phyloP scores from a whole-genome alignment of 2,797 vertebrate species.

The Jordanella pulchra region DNA sequence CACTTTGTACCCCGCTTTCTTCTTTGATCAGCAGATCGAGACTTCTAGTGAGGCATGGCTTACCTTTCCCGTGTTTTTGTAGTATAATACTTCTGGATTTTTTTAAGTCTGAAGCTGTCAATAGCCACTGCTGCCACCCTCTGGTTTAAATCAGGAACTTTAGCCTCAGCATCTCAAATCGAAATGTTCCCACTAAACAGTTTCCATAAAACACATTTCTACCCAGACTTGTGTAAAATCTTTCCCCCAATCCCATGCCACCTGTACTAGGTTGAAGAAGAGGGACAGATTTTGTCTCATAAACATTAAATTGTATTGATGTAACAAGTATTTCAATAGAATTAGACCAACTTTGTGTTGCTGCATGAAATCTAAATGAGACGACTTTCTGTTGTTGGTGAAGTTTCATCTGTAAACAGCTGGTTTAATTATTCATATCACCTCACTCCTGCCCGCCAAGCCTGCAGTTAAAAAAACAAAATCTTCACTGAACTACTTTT shows the following conservation, averaged over 20 bases:
- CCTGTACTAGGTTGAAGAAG: not conserved
- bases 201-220: not conserved
- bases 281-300: not conserved
- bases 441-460: no score
- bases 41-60: no score
- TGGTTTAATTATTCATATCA: not conserved
- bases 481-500: not conserved
- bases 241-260: not conserved
- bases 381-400: not conserved
- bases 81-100: no score
- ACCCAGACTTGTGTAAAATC: not conserved
- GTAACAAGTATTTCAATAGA: not conserved
- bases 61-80: no score
- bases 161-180: not conserved
- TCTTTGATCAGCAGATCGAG: no score
- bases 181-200: not conserved
- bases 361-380: no score
- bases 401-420: not conserved
- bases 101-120: no score
- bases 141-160: not conserved
- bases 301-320: not conserved
- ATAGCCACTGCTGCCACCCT: no score
- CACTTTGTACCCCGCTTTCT: no score
- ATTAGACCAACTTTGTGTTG: not conserved
- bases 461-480: not conserved